Percentiles rank a stretch among this genome's conserved stretches.
These are phyloP conservation scores for Apogon talboti DNA, from an alignment of 2,797 vertebrate genomes.

Conservation along the genomic window DNA sequence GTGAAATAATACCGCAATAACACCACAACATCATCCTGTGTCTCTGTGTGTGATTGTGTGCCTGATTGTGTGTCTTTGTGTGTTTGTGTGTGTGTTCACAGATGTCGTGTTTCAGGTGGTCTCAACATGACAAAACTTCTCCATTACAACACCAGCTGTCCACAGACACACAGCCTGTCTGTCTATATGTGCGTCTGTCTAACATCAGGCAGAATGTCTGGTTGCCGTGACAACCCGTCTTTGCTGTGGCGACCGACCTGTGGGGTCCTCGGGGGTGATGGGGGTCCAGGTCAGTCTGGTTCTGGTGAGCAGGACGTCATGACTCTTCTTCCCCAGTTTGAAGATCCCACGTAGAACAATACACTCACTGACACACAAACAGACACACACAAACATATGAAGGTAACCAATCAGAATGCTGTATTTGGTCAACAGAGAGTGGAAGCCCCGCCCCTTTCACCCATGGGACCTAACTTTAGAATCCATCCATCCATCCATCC, in stretches of 20 bases:
- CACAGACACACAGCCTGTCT: constrained; percentile 20
- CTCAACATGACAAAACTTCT: constrained; percentile 51
- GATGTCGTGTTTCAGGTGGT: constrained; percentile 65
- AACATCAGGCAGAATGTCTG: too few relatives aligned
- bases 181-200: background rate
- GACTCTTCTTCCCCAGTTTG: constrained; percentile 78
- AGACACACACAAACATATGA: background rate
- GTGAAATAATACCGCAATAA: background rate
- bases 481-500: too few relatives aligned
- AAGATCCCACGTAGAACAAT: constrained; percentile 77
- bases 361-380: constrained; percentile 53
- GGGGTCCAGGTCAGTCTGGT: constrained; percentile 73
- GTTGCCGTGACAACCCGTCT: too few relatives aligned
- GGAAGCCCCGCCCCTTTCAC: too few relatives aligned
- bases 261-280: constrained; percentile 70
- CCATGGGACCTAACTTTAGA: too few relatives aligned
- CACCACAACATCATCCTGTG: background rate
- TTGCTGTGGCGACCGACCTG: constrained; percentile 55
- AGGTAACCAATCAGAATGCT: too few relatives aligned
- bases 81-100: constrained; percentile 27
- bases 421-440: too few relatives aligned
- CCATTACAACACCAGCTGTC: constrained; percentile 67
- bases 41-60: constrained; percentile 22
- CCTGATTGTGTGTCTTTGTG: constrained; percentile 4
- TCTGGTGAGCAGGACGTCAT: constrained; percentile 73